Percentiles rank a stretch among this genome's conserved stretches.
These are phyloP conservation scores for Magallana ariakensis DNA, from an alignment of 1,140 invertebrate genomes.

Conservation along the genomic window DNA sequence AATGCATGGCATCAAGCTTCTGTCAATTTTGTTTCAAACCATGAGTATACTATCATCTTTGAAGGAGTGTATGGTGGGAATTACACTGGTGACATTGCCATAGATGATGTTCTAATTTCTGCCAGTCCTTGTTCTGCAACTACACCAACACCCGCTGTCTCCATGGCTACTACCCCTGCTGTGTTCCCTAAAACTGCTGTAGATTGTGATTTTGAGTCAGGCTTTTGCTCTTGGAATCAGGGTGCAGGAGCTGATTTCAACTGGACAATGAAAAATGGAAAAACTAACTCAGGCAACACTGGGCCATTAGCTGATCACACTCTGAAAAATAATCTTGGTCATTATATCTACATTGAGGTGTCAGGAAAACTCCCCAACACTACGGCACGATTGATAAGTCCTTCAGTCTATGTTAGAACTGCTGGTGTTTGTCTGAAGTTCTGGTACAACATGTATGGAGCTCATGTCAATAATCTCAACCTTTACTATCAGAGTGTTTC, in stretches of 20 bases:
- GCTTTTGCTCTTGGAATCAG: slow-evolving; percentile 72
- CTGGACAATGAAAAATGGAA: slow-evolving; percentile 71
- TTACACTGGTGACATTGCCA: slow-evolving; percentile 86
- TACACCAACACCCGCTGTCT: slow-evolving; percentile 22
- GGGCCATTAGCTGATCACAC: slow-evolving; percentile 76
- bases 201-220: slow-evolving; percentile 76
- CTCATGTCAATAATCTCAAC: slow-evolving; percentile 71
- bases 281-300: slow-evolving; percentile 65
- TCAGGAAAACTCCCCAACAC: slow-evolving; percentile 81
- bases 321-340: slow-evolving; percentile 64
- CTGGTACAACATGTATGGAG: slow-evolving; percentile 88
- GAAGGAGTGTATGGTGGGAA: slow-evolving; percentile 85
- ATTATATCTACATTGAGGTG: slow-evolving; percentile 71
- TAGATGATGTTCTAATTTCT: slow-evolving; percentile 84
- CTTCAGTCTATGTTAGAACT: slow-evolving; percentile 59
- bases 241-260: slow-evolving; percentile 72
- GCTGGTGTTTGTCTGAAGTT: slow-evolving; percentile 82
- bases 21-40: slow-evolving; percentile 51
- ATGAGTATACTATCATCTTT: slow-evolving; percentile 82
- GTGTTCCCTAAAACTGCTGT: slow-evolving; percentile 58
- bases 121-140: slow-evolving; percentile 78
- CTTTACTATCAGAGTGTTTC: slow-evolving; percentile 59
- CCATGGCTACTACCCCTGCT: slow-evolving; percentile 32
- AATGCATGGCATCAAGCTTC: slow-evolving; percentile 70
- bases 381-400: slow-evolving; percentile 85